Base-by-base conservation (phyloP, 1,140 invertebrate genomes). In the Sweltsa coloradensis region DNA sequence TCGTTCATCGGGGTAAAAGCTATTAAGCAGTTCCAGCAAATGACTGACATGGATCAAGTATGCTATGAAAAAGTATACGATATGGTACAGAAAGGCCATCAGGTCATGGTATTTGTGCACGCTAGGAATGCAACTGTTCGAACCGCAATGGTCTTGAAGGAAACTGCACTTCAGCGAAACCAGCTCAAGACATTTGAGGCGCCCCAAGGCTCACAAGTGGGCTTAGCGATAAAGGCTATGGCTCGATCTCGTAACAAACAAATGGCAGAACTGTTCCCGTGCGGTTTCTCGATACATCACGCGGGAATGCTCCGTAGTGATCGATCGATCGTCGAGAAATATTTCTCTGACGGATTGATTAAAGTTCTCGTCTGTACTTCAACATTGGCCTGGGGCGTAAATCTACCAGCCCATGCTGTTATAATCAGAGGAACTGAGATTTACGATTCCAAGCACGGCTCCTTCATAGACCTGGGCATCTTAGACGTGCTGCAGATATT, bases 51-150 rank as follows among this genome's bases (percentile, higher is more conserved):
- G 86, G 93, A 99, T 65, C 72, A 79, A 40, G 77, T 93, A 53
- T 96, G 92, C 63, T 98, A 96, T 66, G 85, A 97, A 18, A 92
- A 97, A 73, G 86, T 92, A 4, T 54, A 82, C 0, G 78, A 89
- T 11, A 86, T 91, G 73, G 80, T 97, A 1, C 75, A 78, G 54
- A 79, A 87, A 56, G 91, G 89, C 0, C 85, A 97, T 64, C 95
- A 99, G 71, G 92, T 97, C 0, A 97, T 99, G 90, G 89, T 99
- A 0, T 99, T 99, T 69, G 97, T 99, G 0, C 96, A 99, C 67
- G 90, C 95, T 0, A 71, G 97, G 31, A 98, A 97, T 72, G 89
- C 91, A 5, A 99, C 96, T 0, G 78, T 87, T 14, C 73, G 83
- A 51, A 93, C 89, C 1, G 94, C 92, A 0, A 81, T 79, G 51